Percentiles rank a stretch among this genome's conserved stretches.
These are phyloP conservation scores for Caenorhabditis doughertyi DNA, from an alignment of 2,888 invertebrate genomes.

Conservation along the genomic window DNA sequence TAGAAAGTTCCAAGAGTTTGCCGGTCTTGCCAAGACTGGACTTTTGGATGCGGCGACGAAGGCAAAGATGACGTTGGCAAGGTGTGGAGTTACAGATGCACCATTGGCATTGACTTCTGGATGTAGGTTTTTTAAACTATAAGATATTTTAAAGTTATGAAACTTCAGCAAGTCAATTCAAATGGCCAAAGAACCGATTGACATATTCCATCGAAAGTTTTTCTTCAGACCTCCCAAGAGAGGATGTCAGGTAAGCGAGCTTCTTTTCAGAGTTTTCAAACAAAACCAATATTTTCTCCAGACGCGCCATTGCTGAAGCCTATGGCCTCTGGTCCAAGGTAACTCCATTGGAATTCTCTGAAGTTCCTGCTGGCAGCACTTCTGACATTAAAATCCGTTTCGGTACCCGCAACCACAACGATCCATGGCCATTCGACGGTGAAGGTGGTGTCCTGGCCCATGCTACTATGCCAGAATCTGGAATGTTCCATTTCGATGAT, in stretches of 20 bases:
- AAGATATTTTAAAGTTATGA: not conserved
- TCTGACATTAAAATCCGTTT: conserved; percentile 79
- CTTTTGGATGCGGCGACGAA: conserved; percentile 77
- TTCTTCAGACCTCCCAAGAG: conserved; percentile 78
- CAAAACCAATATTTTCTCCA: too few species aligned
- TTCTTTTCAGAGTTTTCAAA: too few species aligned
- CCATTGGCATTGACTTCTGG: conserved; percentile 68
- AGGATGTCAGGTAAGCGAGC: conserved; percentile 74
- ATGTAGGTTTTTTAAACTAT: conserved; percentile 6
- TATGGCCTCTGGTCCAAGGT: conserved; percentile 79
- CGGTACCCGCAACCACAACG: conserved; percentile 78
- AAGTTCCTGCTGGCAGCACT: conserved; percentile 73
- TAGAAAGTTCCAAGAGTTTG: conserved; percentile 82
- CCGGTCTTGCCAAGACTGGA: conserved; percentile 78
- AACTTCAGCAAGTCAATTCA: conserved; percentile 67
- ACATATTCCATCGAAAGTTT: conserved; percentile 80
- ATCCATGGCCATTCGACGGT: conserved; percentile 82
- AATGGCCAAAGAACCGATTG: conserved; percentile 79
- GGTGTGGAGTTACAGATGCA: conserved; percentile 81
- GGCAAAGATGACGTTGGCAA: conserved; percentile 80
- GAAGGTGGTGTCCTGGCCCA: conserved; percentile 82
- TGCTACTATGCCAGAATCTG: conserved; percentile 82
- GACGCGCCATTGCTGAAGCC: conserved; percentile 79
- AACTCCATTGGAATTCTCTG: conserved; percentile 76
- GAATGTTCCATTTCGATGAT: conserved; percentile 82